Percentiles rank a stretch among this genome's conserved stretches.
Evolutionary conservation across 2,797 vertebrate genomes (phyloP).

Genomic region (Gobionotothen gibberifrons): DNA sequence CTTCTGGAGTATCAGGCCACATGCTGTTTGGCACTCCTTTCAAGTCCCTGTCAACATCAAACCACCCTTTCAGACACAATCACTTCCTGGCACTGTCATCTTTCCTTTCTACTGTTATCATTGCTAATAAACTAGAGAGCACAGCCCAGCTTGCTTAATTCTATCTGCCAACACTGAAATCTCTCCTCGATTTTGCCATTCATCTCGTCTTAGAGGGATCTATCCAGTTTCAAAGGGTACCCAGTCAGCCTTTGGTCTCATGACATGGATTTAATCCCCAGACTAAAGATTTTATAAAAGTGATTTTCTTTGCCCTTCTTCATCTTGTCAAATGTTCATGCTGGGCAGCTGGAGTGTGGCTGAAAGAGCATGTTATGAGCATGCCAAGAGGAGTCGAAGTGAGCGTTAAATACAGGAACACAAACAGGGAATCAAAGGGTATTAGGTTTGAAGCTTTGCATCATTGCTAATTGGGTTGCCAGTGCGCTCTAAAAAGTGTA

Average conservation of each 20-base stretch:
- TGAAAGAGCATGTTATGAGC: constrained; percentile 53
- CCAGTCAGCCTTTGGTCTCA: constrained; percentile 70
- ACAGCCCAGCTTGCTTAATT: constrained; percentile 57
- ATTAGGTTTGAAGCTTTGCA: constrained; percentile 66
- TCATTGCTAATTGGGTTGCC: constrained; percentile 70
- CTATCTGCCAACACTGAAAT: constrained; percentile 71
- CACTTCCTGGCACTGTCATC: constrained; percentile 47
- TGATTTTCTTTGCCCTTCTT: constrained; percentile 34
- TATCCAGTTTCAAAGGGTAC: constrained; percentile 73
- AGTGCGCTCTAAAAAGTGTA: constrained; percentile 59
- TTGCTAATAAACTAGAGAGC: constrained; percentile 50
- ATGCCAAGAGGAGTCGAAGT: constrained; percentile 56
- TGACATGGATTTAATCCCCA: constrained; percentile 77
- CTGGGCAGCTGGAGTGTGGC: constrained; percentile 56
- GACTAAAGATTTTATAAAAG: constrained; percentile 69
- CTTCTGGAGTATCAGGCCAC: constrained; percentile 31
- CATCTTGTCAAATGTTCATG: constrained; percentile 59
- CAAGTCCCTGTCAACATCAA: constrained; percentile 57
- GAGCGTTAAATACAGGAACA: constrained; percentile 56
- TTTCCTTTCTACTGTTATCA: constrained; percentile 55
- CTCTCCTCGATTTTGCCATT: constrained; percentile 64
- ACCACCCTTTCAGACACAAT: constrained; percentile 41
- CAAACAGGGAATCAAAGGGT: constrained; percentile 70
- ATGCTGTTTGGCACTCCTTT: constrained; percentile 39
- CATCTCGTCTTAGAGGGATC: constrained; percentile 73